Base-by-base conservation (phyloP, 2,888 invertebrate genomes). In the Lucinisca nassula region DNA sequence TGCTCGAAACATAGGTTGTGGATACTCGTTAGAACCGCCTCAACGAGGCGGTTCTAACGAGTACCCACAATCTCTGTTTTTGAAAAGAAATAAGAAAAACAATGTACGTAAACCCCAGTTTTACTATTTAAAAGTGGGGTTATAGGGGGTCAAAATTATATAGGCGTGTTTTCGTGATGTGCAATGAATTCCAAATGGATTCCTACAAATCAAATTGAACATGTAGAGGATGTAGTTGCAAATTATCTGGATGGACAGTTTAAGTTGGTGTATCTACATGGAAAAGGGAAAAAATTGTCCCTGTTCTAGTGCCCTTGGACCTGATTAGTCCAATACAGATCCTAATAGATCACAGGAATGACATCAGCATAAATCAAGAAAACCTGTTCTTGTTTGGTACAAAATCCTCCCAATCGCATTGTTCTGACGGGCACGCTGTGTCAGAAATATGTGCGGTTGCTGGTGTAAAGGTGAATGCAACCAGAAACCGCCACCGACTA, bases 321-420 rank as follows among this genome's bases (percentile, higher is more conserved):
- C 67, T 90, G 12, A 35, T 88, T 3, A 55, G 73, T n/a, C 37
- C 79, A 38, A 70, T 87, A 3, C 55, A 81, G 24, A 37, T 87
- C 17, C 84, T 90, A 14, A 45, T 79, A 17, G 32, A n/a, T 38
- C 30, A 88, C 40, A 86, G 90, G 70, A 12, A 40, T n/a, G 38
- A 21, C 0, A 84, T 79, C 79, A 89, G 82, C 4, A 88, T 89
- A 38, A 38, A 27, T 17, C 72, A 32, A 21, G 55, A 38, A 0
- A 90, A 86, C 73, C 14, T 32, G 6, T 89, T 88, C 77, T 30
- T 90, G 14, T 92, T 88, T 88, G 89, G 82, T 1, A 85, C 89
- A 14, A 87, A 85, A 37, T n/a, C n/a, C n/a, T n/a, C n/a, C n/a
- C n/a, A n/a, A 45, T 45, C 17, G 45, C 45, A 45, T 45, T 45